Percentiles rank a stretch among this genome's conserved stretches.
Evolutionary conservation across 1,140 invertebrate genomes (phyloP).

Genomic region (Dryas iulia): DNA sequence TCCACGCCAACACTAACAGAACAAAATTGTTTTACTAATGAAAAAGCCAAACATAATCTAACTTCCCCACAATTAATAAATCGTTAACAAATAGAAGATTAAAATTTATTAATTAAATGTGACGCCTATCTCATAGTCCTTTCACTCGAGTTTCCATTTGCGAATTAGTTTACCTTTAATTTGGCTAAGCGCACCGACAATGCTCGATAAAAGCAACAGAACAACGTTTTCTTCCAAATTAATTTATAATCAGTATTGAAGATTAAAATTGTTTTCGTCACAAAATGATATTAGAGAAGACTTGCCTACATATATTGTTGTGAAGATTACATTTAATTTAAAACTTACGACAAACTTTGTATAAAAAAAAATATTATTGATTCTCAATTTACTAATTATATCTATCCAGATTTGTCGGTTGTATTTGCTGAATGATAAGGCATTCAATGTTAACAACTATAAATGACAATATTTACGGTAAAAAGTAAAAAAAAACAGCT

Average conservation of each 20-base stretch:
- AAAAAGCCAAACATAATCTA: neutral
- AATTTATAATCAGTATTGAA: constrained; percentile 52
- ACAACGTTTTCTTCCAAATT: constrained; percentile 39
- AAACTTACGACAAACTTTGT: too few relatives aligned
- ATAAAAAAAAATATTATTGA: too few relatives aligned
- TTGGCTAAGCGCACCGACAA: constrained; percentile 57
- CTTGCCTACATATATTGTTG: too few relatives aligned
- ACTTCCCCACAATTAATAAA: constrained; percentile 8
- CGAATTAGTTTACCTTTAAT: constrained; percentile 70
- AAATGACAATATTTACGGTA: too few relatives aligned
- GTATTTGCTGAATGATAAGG: too few relatives aligned
- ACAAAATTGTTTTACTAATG: neutral
- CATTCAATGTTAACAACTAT: too few relatives aligned
- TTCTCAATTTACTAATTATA: too few relatives aligned
- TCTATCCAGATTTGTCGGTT: too few relatives aligned
- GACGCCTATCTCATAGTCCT: constrained; percentile 30
- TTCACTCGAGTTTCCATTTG: constrained; percentile 46
- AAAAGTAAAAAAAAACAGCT: too few relatives aligned
- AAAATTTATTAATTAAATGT: constrained; percentile 42
- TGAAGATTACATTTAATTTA: too few relatives aligned
- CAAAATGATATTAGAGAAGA: neutral
- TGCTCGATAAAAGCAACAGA: constrained; percentile 40
- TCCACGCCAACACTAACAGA: neutral
- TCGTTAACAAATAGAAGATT: constrained; percentile 20
- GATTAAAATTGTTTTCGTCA: neutral